phyloP scores from a whole-genome alignment of 1,140 invertebrate genomes.

The Bombus confusus region DNA sequence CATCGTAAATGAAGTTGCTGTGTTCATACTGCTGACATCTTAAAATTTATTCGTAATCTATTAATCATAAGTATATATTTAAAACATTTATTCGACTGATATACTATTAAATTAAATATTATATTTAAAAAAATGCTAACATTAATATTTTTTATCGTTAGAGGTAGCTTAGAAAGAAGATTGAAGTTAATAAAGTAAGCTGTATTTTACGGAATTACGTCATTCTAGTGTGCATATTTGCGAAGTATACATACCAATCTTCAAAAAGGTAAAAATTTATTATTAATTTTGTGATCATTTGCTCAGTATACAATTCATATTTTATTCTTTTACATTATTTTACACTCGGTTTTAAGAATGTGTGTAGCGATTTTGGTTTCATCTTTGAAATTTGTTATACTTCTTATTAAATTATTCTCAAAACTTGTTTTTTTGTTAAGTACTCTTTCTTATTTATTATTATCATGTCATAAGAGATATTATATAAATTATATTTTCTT shows the following conservation, averaged over 20 bases:
- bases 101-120: neutral
- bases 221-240: neutral
- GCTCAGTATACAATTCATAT: neutral
- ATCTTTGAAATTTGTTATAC: neutral
- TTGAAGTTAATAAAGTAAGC: neutral
- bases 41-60: neutral
- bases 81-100: neutral
- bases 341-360: neutral
- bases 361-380: neutral
- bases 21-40: neutral
- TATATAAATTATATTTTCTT: neutral
- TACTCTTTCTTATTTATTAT: no score
- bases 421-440: neutral
- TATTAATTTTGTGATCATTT: neutral
- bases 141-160: neutral
- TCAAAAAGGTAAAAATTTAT: neutral
- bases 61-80: neutral
- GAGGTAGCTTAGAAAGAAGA: neutral
- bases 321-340: neutral
- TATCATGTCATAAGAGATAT: no score
- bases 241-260: neutral
- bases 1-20: neutral
- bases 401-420: no score
- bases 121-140: neutral
- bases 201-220: neutral